Base-by-base conservation (phyloP, 2,797 vertebrate species). In the Girardinus metallicus region DNA sequence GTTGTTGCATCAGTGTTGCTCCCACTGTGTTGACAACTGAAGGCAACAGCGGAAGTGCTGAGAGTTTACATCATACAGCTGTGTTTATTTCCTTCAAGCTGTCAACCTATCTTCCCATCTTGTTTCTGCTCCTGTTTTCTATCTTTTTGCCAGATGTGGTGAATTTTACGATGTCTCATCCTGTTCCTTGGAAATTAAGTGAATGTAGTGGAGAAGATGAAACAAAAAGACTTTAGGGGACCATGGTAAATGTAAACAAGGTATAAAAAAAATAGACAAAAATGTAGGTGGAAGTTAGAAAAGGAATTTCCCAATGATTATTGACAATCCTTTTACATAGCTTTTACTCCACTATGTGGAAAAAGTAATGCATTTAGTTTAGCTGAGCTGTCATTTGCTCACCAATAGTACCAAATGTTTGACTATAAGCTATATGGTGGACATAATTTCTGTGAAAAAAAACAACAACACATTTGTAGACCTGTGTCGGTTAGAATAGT, bases 1-100 rank as follows among this genome's bases (percentile, higher is more conserved):
- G 71, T 39, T 80, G 60, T 90, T 87, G 79, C 83, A 51, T 85
- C 87, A 85, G 87, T 0, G 80, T 74, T 81, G 72, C 88, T 87
- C 85, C 76, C 79, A 36, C 81, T 81, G 39, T 78, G 76, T 82
- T 77, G 5, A 36, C 31, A 79, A 79, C 87, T 82, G 1, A 36
- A 55, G 70, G 80, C 84, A 76, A 79, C 66, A 5, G 34, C 12
- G 76, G 44, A 79, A 86, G 68, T 47, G 26, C 73, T 66, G 79
- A 47, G 53, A 47, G 57, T 36, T 55, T 4, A 55, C 60, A 8
- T 76, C 13, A 9, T 36, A 3, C 62, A n/a, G 36, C 49, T 74
- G 75, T 43, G 49, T 76, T 76, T 82, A 47, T 70, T 86, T 84
- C 44, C 76, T 73, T 51, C 82, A 81, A 68, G 53, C 68, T 21